Percentiles rank a stretch among this genome's conserved stretches.
Evolutionary conservation across 2,888 invertebrate species (phyloP).

Genomic region (Pseudoips prasinana): DNA sequence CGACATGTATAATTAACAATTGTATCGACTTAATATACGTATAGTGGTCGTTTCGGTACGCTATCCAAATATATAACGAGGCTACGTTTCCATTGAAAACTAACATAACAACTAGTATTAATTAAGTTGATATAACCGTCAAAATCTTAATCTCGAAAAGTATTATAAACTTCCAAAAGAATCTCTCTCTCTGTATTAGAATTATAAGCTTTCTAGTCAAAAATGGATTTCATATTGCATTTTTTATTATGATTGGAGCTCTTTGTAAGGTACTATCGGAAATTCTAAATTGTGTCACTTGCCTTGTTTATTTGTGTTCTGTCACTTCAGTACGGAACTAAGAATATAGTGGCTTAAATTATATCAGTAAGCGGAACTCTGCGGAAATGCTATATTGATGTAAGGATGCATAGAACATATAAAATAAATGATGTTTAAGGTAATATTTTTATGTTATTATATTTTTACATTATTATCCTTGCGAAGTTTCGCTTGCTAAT

Average conservation of each 20-base stretch:
- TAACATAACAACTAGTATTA: constrained; percentile 57
- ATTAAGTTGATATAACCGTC: constrained; percentile 56
- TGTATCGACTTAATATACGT: constrained; percentile 11
- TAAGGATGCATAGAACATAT: too few species aligned
- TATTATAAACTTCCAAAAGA: constrained; percentile 73
- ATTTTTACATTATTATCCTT: too few species aligned
- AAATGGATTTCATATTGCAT: constrained; percentile 65
- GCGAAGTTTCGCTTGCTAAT: too few species aligned
- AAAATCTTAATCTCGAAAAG: constrained; percentile 58
- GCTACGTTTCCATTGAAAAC: constrained; percentile 57
- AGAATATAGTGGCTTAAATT: too few species aligned
- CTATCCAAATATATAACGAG: constrained; percentile 63
- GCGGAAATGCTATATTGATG: too few species aligned
- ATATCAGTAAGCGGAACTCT: too few species aligned
- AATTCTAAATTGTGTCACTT: constrained; percentile 20
- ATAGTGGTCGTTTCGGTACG: constrained; percentile 32
- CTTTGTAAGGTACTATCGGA: constrained; percentile 27
- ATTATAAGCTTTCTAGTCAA: constrained; percentile 78
- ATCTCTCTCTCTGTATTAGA: constrained; percentile 80
- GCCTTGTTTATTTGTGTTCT: constrained; percentile 18
- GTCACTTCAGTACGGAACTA: constrained; percentile 12
- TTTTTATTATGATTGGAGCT: constrained; percentile 37
- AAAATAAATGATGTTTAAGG: too few species aligned
- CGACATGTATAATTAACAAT: neutral
- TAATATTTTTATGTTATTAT: too few species aligned